Percentiles rank a stretch among this genome's conserved stretches.
phyloP scores from a whole-genome alignment of 2,888 invertebrate genomes.

The Heliconius ethilla region DNA sequence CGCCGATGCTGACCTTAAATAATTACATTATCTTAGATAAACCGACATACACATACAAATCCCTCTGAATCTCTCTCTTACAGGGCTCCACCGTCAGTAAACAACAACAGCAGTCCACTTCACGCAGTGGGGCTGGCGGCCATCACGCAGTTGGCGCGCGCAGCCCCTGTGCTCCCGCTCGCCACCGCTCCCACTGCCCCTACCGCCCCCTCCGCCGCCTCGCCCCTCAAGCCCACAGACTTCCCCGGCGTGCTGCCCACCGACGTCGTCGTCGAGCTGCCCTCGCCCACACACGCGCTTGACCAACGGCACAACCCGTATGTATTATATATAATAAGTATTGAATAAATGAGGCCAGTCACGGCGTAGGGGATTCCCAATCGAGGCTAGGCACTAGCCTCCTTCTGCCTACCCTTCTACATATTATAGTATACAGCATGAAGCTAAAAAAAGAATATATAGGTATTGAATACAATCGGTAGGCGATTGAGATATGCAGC shows the following conservation, averaged over 20 bases:
- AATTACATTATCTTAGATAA: background rate
- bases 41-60: background rate
- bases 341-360: too few species aligned
- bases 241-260: slow-evolving; percentile 79
- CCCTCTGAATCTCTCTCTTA: background rate
- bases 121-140: slow-evolving; percentile 90
- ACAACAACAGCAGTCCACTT: slow-evolving; percentile 83
- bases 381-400: too few species aligned
- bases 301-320: slow-evolving; percentile 56
- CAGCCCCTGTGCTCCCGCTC: slow-evolving; percentile 68
- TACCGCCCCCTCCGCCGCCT: slow-evolving; percentile 47
- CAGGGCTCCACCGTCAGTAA: slow-evolving; percentile 67
- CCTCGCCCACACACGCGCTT: slow-evolving; percentile 65
- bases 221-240: slow-evolving; percentile 53
- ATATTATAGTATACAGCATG: too few species aligned
- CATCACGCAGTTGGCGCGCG: slow-evolving; percentile 86
- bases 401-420: too few species aligned
- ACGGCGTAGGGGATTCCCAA: too few species aligned
- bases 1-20: too few species aligned
- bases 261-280: slow-evolving; percentile 75
- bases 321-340: background rate
- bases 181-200: slow-evolving; percentile 49
- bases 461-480: too few species aligned
- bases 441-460: too few species aligned
- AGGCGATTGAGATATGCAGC: too few species aligned